These are phyloP conservation scores for Brachystomella parvula DNA, from an alignment of 1,140 invertebrate species.

Conservation along the genomic window DNA sequence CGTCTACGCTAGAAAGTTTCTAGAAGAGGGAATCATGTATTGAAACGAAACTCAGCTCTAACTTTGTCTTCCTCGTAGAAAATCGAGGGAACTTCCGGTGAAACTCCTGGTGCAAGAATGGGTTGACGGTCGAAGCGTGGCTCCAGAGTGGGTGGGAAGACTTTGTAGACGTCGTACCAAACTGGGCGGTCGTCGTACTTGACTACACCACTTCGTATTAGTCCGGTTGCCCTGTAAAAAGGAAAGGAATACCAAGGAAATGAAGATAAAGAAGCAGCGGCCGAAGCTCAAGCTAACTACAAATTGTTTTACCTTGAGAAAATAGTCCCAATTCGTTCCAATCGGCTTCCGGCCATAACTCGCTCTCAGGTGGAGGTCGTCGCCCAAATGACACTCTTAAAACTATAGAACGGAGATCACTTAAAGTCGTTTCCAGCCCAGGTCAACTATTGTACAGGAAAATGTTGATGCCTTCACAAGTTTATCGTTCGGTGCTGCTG, in stretches of 20 bases:
- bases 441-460: too few species aligned
- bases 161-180: slow-evolving; percentile 82
- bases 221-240: slow-evolving; percentile 58
- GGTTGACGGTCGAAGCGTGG: slow-evolving; percentile 60
- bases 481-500: too few species aligned
- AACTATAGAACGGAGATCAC: too few species aligned
- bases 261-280: background rate
- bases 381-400: too few species aligned
- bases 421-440: too few species aligned
- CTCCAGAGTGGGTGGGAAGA: slow-evolving; percentile 70
- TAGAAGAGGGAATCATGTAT: background rate
- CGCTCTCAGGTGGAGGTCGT: too few species aligned
- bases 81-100: slow-evolving; percentile 53
- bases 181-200: slow-evolving; percentile 67
- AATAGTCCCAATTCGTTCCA: slow-evolving; percentile 34
- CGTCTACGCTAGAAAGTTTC: background rate
- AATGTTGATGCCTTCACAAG: too few species aligned
- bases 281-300: background rate
- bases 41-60: slow-evolving; percentile 56
- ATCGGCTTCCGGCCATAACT: slow-evolving; percentile 37
- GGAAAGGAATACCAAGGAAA: slow-evolving; percentile 9
- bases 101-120: slow-evolving; percentile 40
- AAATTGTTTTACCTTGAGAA: slow-evolving; percentile 30
- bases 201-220: slow-evolving; percentile 65
- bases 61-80: slow-evolving; percentile 78